phyloP scores from a whole-genome alignment of 1,140 invertebrate genomes.

The Himalopsyche phryganea region DNA sequence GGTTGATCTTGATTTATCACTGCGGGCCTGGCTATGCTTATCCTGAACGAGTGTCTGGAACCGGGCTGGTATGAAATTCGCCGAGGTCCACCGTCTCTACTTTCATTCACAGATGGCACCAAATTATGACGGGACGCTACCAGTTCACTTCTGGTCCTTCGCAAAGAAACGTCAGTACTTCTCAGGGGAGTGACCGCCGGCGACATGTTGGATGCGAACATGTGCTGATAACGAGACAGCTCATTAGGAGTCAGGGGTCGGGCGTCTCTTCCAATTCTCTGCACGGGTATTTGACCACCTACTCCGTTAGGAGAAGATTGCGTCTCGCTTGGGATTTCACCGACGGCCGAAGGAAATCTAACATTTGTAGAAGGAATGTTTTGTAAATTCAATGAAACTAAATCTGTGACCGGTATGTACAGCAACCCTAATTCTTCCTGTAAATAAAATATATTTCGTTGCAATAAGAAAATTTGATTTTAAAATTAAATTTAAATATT shows the following conservation, averaged over 20 bases:
- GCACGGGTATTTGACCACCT: constrained; percentile 44
- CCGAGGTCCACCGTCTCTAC: constrained; percentile 4
- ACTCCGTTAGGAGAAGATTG: constrained; percentile 12
- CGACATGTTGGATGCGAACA: constrained; percentile 29
- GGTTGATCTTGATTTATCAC: constrained; percentile 10
- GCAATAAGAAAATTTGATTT: too few relatives aligned
- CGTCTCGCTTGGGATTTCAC: constrained; percentile 24
- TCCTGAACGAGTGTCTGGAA: constrained; percentile 8
- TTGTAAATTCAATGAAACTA: constrained; percentile 35
- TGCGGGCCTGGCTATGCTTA: constrained; percentile 4
- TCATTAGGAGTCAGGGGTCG: constrained; percentile 42
- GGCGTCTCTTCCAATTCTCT: constrained; percentile 47
- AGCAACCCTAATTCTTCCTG: constrained; percentile 49
- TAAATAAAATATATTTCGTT: constrained; percentile 19
- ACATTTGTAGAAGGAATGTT: constrained; percentile 17
- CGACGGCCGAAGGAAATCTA: constrained; percentile 21
- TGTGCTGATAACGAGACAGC: constrained; percentile 39
- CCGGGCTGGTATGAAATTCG: constrained; percentile 2
- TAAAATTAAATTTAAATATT: too few relatives aligned
- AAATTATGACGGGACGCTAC: constrained; percentile 10
- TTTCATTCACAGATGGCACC: constrained; percentile 18
- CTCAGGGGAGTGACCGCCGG: background rate
- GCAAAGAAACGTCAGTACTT: constrained; percentile 1
- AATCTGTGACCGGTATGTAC: constrained; percentile 47
- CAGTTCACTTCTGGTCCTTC: constrained; percentile 1